Base-by-base conservation (phyloP, 2,797 vertebrate genomes). In the Hephaestus fuliginosus region DNA sequence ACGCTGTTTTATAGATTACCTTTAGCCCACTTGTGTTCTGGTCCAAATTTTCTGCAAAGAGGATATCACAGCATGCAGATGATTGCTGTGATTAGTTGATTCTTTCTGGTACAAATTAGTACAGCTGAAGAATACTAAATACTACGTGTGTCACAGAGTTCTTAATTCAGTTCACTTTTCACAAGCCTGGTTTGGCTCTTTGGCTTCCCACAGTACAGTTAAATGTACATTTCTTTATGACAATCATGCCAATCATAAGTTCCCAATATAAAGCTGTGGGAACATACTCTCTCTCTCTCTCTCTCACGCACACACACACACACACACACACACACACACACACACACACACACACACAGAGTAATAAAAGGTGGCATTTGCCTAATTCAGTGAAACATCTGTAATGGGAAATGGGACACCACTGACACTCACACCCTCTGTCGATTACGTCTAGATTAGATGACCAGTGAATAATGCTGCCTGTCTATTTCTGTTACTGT, bases 1-100 rank as follows among this genome's bases (percentile, higher is more conserved):
- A 11, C 28, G 18, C 70, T 84, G 66, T 64, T 74, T 70, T 49
- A 22, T 77, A 62, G 30, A 53, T 58, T 28, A 78, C 63, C 39
- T 67, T 79, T 56, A 64, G 39, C 52, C 56, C 65, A 33, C 18
- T 25, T 60, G 67, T 72, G 33, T 76, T 28, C 4, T 5, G 8
- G 48, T 48, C 46, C 25, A 61, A 3, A 36, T 65, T 65, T 25
- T 57, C 17, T 14, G 25, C 67, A 49, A 68, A 18, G 61, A 39
- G 25, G 20, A 75, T 10, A 80, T 72, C 39, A 78, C 52, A 71
- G 30, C 53, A 52, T 67, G 30, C 6, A 15, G 33, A 52, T 41
- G 51, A 60, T 48, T 64, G 30, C 13, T 78, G 48, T 43, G 18
- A 66, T 73, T 33, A 51, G 30, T 20, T 66, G 17, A 48, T 74